Conservation (phyloP, 92 coral and sea anemone genomes). For the Desmophyllum pertusum region DNA sequence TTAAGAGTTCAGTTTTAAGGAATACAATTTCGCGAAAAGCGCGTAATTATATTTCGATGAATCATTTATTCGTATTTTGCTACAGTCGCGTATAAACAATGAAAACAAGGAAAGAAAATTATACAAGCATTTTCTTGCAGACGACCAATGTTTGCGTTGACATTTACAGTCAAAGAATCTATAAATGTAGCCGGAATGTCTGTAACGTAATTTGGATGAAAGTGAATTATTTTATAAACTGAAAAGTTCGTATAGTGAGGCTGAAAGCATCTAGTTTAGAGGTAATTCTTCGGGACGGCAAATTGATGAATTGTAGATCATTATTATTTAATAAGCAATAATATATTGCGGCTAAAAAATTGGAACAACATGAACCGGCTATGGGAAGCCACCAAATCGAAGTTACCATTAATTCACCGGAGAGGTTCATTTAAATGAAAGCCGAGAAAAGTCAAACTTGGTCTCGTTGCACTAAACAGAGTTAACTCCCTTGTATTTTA, state of each 20-base stretch:
- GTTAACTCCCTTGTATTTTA: constrained; percentile 10
- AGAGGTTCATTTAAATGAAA: constrained; percentile 16
- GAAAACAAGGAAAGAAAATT: constrained; percentile 14
- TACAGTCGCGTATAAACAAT: constrained; percentile 31
- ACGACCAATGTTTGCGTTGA: neutral
- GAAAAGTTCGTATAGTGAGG: neutral
- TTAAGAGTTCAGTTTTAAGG: neutral
- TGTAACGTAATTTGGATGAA: neutral
- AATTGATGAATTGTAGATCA: constrained; percentile 70
- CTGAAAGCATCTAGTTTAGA: neutral
- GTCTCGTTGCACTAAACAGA: neutral
- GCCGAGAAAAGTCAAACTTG: constrained; percentile 35
- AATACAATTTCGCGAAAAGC: neutral
- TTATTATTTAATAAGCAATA: constrained; percentile 85
- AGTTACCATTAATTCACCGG: constrained; percentile 5
- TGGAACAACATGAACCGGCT: constrained; percentile 67
- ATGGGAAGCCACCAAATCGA: constrained; percentile 35
- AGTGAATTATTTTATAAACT: neutral
- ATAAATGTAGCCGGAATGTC: neutral
- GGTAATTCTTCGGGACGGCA: constrained; percentile 38
- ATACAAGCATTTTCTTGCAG: neutral
- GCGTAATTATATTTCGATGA: constrained; percentile 15
- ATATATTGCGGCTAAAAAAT: constrained; percentile 72
- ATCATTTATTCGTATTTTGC: constrained; percentile 2
- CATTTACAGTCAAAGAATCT: neutral